Base-by-base conservation (phyloP, 2,888 invertebrate genomes). In the Amiota communis region DNA sequence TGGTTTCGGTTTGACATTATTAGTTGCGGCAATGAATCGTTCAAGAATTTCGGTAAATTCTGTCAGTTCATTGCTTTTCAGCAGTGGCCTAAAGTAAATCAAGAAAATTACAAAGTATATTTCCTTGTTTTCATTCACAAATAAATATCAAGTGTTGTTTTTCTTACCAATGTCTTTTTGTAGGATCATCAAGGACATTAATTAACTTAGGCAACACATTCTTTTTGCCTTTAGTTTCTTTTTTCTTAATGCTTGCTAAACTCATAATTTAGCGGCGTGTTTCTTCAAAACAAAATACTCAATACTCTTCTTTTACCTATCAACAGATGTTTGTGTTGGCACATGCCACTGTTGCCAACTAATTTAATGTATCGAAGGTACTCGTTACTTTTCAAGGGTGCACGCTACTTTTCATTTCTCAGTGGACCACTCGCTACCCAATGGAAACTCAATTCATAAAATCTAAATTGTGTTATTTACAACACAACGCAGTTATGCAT, bases 161-260 rank as follows among this genome's bases (percentile, higher is more conserved):
- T 9, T 17, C 72, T 77, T 48, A 86, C 86, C 81, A 76, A 69
- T 82, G 76, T 0, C 79, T 76, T 67, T 85, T 84, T 61, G 79
- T 78, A 0, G 87, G 88, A 80, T 82, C 85, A 9, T 85, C 88
- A 53, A 87, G 56, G 13, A 87, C 75, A 2, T 81, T 80, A 46
- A 87, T 87, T n/a, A 87, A 67, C 51, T 84, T 87, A 8, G 88
- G 87, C 36, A 87, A 53, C 0, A 56, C 20, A 46, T 87, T 86
- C 23, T 84, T 84, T 48, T 84, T 88, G 53, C 85, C 83, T 68
- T 86, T 87, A 0, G 72, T 46, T 74, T 84, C 85, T n/a, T 81
- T 87, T 17, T 76, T 51, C 72, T 86, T 87, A 17, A 80, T 78
- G 12, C 61, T 79, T 0, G 81, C 59, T 59, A 85, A 79, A 67